Evolutionary conservation across 2,797 vertebrate genomes (phyloP), one percentile per base, ranked within the genome.

Genomic region (Crocidura indochinensis): DNA sequence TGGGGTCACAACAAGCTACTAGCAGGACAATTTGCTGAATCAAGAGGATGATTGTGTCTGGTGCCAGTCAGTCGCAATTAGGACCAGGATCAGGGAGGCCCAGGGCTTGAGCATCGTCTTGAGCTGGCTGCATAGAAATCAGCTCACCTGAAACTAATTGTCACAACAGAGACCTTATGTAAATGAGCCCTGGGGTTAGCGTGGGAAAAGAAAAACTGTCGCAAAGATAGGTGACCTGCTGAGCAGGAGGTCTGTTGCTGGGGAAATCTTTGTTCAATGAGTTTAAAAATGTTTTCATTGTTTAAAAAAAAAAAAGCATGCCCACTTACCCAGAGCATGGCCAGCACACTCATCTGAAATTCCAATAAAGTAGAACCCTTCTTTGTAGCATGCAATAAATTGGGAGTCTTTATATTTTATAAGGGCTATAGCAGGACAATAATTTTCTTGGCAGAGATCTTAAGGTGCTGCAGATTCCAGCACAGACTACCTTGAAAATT

Each of bases 111-210:
- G 96, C 97, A 97, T 98, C 98, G 97, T 98, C 98, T 98, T 98
- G 98, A 97, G 98, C 98, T 97, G 97, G 97, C 97, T 96, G 98
- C 98, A 99, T 99, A 99, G 98, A 99, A 99, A 99, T 98, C 99
- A 99, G 98, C 98, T 99, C 99, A 99, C 99, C 99, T 99, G 99
- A 99, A 99, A 98, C 98, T 99, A 99, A 99, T 99, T 98, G 98
- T 98, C 98, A 96, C 97, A 98, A 98, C 98, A 98, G 98, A 99
- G 98, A 98, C 98, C 98, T 98, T 98, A 99, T 99, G 99, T 98
- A 99, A 99, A 99, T 99, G 98, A 99, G 99, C 98, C 98, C 98
- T 96, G 98, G 98, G 99, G 99, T 99, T 99, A 99, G 99, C 99
- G 99, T 99, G 99, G 99, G 99, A 99, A 99, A 98, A 98, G 98